Evolutionary conservation across 2,113 vertebrate genomes (phyloP), one percentile per base, ranked within the genome.

Genomic region (Rhagologus leucostigma): DNA sequence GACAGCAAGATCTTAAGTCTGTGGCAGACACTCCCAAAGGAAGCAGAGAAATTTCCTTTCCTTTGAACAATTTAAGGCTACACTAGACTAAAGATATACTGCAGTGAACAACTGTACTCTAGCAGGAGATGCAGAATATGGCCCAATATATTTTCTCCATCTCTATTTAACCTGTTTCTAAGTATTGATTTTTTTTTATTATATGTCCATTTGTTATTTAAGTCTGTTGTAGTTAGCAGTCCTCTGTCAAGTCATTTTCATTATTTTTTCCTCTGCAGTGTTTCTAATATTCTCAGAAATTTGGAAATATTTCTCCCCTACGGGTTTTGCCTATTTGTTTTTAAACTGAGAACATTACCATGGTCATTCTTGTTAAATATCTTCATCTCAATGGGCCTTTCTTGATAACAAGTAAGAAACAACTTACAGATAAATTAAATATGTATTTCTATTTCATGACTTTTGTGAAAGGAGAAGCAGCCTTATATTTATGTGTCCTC

Each of bases 1-100:
- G 94, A 93, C 87, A 95, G 79, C 6, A 8, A 91, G 88, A 85
- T 91, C 84, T 92, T 86, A 78, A 73, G 83, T 84, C 73, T 89
- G 83, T 89, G 81, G 91, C 95, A 95, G 73, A 87, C 30, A 67
- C 8, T 94, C 95, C 88, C 93, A 73, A 76, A 94, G 84, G 90
- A 95, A 93, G 81, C 23, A 82, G 53, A 74, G n/a, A 75, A 96
- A 91, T 83, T 93, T 89, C 77, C 65, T 82, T 67, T 86, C 86
- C 89, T 93, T 77, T 93, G 55, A 92, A 82, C 79, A 96, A 84
- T 95, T 96, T 96, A 93, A 96, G 90, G 93, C 88, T 90, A 87
- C 84, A 83, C 69, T 91, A 67, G 67, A 69, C 80, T 79, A 82
- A 93, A 88, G 71, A 94, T 57, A 79, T 5, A 93, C 35, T 52